Evolutionary conservation across 2,797 vertebrate genomes (phyloP).

Genomic region (Euthynnus affinis): DNA sequence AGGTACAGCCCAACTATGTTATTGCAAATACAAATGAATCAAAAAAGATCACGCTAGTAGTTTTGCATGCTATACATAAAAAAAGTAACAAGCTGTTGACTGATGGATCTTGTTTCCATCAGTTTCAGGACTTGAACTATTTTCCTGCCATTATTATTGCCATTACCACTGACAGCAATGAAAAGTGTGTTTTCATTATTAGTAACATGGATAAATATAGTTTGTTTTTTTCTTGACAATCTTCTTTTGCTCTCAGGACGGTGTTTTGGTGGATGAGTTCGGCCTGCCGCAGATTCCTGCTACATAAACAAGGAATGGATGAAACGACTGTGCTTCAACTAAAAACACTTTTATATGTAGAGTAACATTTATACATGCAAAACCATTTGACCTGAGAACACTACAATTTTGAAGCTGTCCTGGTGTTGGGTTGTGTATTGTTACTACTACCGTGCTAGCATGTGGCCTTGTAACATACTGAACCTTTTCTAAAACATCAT

Average conservation of each 20-base stretch:
- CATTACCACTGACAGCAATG: no score
- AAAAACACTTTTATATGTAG: constrained; percentile 83
- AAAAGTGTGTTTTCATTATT: no score
- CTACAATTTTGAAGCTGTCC: constrained; percentile 57
- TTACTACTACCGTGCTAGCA: constrained; percentile 76
- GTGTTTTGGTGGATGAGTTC: constrained; percentile 97
- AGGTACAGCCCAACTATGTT: no score
- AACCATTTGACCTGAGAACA: constrained; percentile 77
- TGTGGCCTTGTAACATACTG: constrained; percentile 76
- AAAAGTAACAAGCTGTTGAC: background rate
- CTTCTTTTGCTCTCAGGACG: constrained; percentile 87
- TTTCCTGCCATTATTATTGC: background rate
- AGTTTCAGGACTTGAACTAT: background rate
- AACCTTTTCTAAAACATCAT: constrained; percentile 43
- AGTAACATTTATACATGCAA: constrained; percentile 84
- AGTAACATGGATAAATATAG: no score
- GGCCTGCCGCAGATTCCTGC: constrained; percentile 98
- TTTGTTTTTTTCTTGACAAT: background rate
- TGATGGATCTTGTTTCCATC: no score
- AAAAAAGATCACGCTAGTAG: no score
- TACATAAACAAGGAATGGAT: constrained; percentile 84
- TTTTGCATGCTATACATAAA: no score
- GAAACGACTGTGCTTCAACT: constrained; percentile 74
- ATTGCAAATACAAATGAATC: no score
- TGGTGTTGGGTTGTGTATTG: constrained; percentile 69